A percentile compares a stretch with the other conserved stretches of the same genome.
Conservation (phyloP, 2,888 invertebrate species). For the Amblyteles armatorius region DNA sequence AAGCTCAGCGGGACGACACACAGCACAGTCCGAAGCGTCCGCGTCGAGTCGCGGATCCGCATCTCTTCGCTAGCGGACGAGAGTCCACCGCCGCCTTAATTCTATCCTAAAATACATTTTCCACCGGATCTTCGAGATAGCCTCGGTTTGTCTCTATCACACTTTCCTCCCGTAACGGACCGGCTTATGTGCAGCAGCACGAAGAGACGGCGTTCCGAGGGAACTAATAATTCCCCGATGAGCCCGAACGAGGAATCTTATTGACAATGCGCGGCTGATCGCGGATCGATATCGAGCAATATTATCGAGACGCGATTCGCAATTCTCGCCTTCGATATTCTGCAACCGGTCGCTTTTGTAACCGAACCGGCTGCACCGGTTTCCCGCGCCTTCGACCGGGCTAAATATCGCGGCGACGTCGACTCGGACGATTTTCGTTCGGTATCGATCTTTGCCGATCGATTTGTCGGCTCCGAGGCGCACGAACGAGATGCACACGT, state of each 20-base stretch:
- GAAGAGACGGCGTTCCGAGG: neutral
- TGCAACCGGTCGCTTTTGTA: constrained; percentile 54
- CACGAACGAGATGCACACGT: neutral
- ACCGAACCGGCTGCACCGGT: constrained; percentile 63
- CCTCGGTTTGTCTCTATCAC: constrained; percentile 10
- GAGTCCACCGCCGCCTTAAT: constrained; percentile 51
- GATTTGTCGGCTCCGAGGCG: neutral
- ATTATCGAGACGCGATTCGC: constrained; percentile 33
- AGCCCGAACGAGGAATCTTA: neutral
- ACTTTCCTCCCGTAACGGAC: constrained; percentile 2
- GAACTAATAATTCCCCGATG: too few species aligned
- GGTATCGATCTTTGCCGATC: constrained; percentile 16
- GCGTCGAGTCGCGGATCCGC: neutral
- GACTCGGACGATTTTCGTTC: constrained; percentile 31
- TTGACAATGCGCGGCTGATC: neutral
- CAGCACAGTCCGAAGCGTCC: constrained; percentile 13
- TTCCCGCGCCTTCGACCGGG: constrained; percentile 33
- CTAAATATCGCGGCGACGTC: constrained; percentile 33
- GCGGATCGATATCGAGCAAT: neutral
- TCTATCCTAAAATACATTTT: constrained; percentile 58
- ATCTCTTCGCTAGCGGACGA: constrained; percentile 11
- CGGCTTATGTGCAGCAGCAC: too few species aligned
- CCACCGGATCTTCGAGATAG: constrained; percentile 46
- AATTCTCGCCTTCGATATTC: constrained; percentile 51
- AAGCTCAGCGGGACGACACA: constrained; percentile 5